Evolutionary conservation across 1,140 invertebrate species (phyloP), one percentile per base, ranked within the genome.

Genomic region (Teleopsis dalmanni): DNA sequence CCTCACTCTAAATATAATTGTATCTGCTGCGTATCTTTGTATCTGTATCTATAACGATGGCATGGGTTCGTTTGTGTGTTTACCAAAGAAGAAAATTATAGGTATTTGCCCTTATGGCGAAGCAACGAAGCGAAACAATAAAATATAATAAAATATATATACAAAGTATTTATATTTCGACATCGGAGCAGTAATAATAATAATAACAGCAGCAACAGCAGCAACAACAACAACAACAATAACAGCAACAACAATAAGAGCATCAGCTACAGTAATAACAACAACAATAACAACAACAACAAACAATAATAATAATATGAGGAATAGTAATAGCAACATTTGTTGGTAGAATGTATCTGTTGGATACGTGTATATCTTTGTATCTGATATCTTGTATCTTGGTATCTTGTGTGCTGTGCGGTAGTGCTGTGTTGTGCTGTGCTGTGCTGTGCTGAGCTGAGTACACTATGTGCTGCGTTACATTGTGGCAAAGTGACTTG

Each of bases 121-220:
- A 55, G 62, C 62, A 65, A 60, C 62, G 62, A 59, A 65, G 62
- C 62, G 62, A 62, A 65, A 65, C 62, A 65, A 65, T 62, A 65
- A 65, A 65, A 65, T 62, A 62, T 58, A 65, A 60, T 51, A 57
- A 65, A 59, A 65, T 56, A 62, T 62, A 62, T 62, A 62, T 65
- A 65, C 57, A 65, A 5, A 16, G 35, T 40, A 22, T 48, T 14
- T 48, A 27, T 21, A 23, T 48, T 10, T 31, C 10, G 27, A 18
- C 19, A 22, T 43, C 10, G 33, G 21, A 31, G 22, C 23, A 38
- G 14, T 46, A 26, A 31, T 33, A 26, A 35, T 33, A 23, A 18
- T 31, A 34, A 23, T 11, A 16, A 41, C n/a, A n/a, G n/a, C n/a
- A n/a, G n/a, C n/a, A n/a, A n/a, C n/a, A n/a, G n/a, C n/a, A n/a